Conservation (phyloP, 2,797 vertebrate species). For the Glossophaga mutica region DNA sequence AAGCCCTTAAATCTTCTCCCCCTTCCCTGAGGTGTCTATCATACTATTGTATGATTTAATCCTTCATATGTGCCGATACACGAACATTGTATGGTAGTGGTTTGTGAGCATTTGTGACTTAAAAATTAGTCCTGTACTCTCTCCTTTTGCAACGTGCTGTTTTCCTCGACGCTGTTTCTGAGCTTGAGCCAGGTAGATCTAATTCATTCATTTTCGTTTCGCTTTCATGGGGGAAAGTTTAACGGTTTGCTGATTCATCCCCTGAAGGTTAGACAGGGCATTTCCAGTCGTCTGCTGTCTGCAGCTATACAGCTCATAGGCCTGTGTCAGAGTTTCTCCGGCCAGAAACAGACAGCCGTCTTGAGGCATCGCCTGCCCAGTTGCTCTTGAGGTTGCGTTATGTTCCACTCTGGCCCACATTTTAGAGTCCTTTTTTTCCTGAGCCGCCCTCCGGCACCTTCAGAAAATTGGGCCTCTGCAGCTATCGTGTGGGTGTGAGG, state of each 20-base stretch:
- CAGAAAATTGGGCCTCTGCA: not conserved
- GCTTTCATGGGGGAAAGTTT: not conserved
- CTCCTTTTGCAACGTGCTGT: not conserved
- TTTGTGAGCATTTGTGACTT: not conserved
- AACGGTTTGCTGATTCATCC: not conserved
- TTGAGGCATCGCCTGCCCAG: not conserved
- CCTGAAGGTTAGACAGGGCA: not conserved
- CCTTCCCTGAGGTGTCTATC: not conserved
- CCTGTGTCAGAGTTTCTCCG: not conserved
- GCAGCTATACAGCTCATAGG: not conserved
- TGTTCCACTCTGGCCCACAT: not conserved
- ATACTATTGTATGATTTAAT: not conserved
- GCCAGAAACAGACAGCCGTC: not conserved
- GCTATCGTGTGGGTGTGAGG: not conserved
- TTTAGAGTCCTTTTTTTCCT: not conserved
- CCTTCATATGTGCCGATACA: accelerated
- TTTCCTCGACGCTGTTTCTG: not conserved
- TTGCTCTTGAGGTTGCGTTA: not conserved
- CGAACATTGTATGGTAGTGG: no score
- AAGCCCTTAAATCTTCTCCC: not conserved
- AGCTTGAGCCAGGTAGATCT: not conserved
- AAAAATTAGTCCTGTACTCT: not conserved
- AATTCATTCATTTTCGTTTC: not conserved
- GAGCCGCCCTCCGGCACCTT: accelerated
- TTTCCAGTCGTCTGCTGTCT: not conserved